Conservation (phyloP, 2,113 vertebrate genomes). For the Ploceus nigricollis region DNA sequence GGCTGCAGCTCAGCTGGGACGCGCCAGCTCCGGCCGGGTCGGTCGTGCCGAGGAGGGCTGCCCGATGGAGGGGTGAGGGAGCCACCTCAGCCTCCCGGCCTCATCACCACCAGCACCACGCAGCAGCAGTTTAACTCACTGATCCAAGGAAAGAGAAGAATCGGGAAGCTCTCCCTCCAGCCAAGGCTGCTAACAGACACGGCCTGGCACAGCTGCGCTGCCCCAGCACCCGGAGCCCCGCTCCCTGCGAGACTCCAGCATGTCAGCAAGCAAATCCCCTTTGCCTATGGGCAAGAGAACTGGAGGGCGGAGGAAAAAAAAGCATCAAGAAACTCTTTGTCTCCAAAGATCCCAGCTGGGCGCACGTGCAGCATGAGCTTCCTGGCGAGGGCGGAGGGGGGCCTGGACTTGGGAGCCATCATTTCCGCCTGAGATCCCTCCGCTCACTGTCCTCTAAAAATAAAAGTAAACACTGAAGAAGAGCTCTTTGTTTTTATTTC, state of each 20-base stretch:
- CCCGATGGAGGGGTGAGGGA: background rate
- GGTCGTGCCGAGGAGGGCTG: fast-evolving
- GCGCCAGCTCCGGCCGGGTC: background rate
- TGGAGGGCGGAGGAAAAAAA: background rate
- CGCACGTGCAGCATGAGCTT: conserved; percentile 17
- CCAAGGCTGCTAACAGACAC: background rate
- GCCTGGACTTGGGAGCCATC: background rate
- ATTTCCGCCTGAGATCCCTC: background rate
- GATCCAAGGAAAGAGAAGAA: background rate
- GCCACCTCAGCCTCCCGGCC: background rate
- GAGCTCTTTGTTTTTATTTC: background rate
- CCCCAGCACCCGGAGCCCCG: background rate
- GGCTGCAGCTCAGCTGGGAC: background rate
- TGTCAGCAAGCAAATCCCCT: conserved; percentile 8
- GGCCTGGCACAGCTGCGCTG: background rate
- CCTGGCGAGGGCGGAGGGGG: background rate
- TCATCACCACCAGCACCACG: background rate
- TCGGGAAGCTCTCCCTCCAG: fast-evolving
- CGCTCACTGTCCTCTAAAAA: background rate
- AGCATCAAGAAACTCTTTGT: conserved; percentile 63
- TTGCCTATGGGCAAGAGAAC: conserved; percentile 29
- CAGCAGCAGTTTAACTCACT: background rate
- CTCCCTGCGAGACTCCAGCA: background rate
- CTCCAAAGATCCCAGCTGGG: background rate
- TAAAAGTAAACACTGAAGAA: conserved; percentile 23